Evolutionary conservation across 2,888 invertebrate species (phyloP).

Genomic region (Asteroscopus sphinx): DNA sequence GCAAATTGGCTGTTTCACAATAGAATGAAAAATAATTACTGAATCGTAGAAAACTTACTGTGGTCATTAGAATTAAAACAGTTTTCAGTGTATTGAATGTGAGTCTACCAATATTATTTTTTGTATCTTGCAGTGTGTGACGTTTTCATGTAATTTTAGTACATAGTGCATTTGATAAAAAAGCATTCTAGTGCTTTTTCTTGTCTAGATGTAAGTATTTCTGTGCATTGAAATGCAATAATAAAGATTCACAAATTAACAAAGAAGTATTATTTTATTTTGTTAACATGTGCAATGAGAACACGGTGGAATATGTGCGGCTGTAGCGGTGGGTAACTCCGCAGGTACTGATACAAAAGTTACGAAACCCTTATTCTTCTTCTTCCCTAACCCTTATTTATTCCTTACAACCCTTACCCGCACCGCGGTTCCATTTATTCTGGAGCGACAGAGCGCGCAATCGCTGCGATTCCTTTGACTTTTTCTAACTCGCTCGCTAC

Average conservation of each 20-base stretch:
- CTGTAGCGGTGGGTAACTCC: too few relatives aligned
- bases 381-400: too few relatives aligned
- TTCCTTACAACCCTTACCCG: too few relatives aligned
- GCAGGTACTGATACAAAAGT: too few relatives aligned
- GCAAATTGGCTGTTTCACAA: too few relatives aligned
- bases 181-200: constrained; percentile 44
- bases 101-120: constrained; percentile 32
- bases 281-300: too few relatives aligned
- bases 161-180: constrained; percentile 27
- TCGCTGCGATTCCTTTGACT: too few relatives aligned
- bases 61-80: not conserved
- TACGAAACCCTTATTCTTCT: too few relatives aligned
- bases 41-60: not conserved
- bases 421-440: too few relatives aligned
- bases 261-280: constrained; percentile 13
- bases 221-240: constrained; percentile 52
- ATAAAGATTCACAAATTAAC: constrained; percentile 41
- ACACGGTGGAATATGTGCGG: too few relatives aligned
- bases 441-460: too few relatives aligned
- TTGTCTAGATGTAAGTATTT: constrained; percentile 48
- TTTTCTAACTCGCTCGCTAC: too few relatives aligned
- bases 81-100: not conserved
- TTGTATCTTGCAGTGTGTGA: constrained; percentile 25
- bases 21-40: not conserved
- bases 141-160: constrained; percentile 24